Conservation (phyloP, 2,888 invertebrate genomes). For the Rotaria magnacalcarata region DNA sequence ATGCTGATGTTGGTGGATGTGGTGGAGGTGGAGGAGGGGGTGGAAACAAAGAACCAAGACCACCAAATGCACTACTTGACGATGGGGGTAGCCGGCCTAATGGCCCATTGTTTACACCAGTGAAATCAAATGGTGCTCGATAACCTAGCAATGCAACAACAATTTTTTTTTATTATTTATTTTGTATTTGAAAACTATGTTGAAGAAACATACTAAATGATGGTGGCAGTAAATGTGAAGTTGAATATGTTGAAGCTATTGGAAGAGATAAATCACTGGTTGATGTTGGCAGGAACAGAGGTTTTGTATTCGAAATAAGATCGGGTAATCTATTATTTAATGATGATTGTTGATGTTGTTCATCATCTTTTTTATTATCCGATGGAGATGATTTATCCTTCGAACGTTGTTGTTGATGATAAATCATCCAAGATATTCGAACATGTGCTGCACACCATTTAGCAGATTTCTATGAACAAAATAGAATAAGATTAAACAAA, state of each 20-base stretch:
- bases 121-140: slow-evolving; percentile 17
- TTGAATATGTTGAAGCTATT: background rate
- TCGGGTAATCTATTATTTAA: background rate
- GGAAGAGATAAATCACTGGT: background rate
- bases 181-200: background rate
- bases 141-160: background rate
- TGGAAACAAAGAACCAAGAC: slow-evolving; percentile 31
- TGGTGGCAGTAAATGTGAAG: background rate
- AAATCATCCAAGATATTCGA: slow-evolving; percentile 32
- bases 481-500: background rate
- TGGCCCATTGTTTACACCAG: background rate
- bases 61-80: background rate
- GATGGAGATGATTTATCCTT: slow-evolving; percentile 12
- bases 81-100: background rate
- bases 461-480: background rate
- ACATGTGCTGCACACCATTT: slow-evolving; percentile 40
- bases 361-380: slow-evolving; percentile 14
- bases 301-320: background rate
- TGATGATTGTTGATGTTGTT: background rate
- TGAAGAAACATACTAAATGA: background rate
- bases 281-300: background rate
- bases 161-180: background rate
- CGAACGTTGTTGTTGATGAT: slow-evolving; percentile 37
- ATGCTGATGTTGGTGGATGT: background rate
- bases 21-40: background rate